phyloP scores from a whole-genome alignment of 2,888 invertebrate genomes.

The Acronicta aceris region DNA sequence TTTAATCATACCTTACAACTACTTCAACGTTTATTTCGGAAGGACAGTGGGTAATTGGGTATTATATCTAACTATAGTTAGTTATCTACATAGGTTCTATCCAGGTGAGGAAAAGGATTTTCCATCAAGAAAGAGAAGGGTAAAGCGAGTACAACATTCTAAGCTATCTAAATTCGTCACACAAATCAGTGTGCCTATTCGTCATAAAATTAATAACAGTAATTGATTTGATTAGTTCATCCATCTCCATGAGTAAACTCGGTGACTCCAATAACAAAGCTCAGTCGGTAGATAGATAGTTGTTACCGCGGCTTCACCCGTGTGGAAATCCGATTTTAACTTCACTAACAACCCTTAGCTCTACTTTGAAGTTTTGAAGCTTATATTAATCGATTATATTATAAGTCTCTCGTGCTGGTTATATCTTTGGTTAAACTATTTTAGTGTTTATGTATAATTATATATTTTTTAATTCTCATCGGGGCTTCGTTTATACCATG shows the following conservation, averaged over 20 bases:
- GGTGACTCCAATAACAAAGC: background rate
- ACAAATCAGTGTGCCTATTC: background rate
- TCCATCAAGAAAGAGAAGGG: too few relatives aligned
- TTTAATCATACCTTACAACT: too few relatives aligned
- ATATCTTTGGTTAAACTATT: too few relatives aligned
- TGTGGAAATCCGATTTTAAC: conserved; percentile 38
- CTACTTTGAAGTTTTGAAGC: conserved; percentile 28
- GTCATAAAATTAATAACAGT: conserved; percentile 3
- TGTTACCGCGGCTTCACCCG: conserved; percentile 9
- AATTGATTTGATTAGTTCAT: background rate
- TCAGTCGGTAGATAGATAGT: background rate
- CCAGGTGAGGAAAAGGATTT: too few relatives aligned
- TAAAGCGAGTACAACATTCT: too few relatives aligned
- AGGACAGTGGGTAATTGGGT: too few relatives aligned
- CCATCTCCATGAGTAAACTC: background rate
- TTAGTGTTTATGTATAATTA: too few relatives aligned
- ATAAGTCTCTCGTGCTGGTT: background rate
- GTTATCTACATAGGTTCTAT: too few relatives aligned
- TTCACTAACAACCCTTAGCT: conserved; percentile 28
- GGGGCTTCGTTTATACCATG: too few relatives aligned
- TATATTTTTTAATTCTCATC: too few relatives aligned
- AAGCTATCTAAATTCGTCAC: background rate
- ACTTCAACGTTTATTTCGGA: too few relatives aligned
- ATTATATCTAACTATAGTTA: too few relatives aligned
- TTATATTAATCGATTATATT: background rate